Evolutionary conservation across 2,888 invertebrate species (phyloP).

Genomic region (Bombylius major): DNA sequence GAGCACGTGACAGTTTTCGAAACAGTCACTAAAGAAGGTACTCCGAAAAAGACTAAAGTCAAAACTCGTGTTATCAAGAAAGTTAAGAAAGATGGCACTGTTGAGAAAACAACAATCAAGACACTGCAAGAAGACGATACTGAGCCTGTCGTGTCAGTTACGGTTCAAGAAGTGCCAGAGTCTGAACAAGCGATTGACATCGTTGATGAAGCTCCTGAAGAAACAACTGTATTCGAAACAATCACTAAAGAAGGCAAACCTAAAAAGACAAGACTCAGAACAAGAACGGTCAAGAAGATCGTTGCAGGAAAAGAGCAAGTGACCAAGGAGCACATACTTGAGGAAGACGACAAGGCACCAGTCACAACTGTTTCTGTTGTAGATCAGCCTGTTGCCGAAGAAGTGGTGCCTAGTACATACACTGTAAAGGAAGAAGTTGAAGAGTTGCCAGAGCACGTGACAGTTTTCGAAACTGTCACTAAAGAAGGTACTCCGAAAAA

Average conservation of each 20-base stretch:
- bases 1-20: constrained; percentile 19
- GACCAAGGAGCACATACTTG: constrained; percentile 31
- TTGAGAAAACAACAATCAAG: constrained; percentile 29
- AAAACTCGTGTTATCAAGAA: constrained; percentile 29
- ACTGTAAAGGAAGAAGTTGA: constrained; percentile 12
- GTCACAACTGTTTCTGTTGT: constrained; percentile 21
- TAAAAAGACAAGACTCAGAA: constrained; percentile 24
- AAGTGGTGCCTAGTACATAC: constrained; percentile 10
- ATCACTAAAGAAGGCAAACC: constrained; percentile 22
- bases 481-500: constrained; percentile 16
- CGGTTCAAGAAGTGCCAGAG: constrained; percentile 20
- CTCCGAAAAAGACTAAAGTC: constrained; percentile 17
- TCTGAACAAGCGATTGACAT: constrained; percentile 10
- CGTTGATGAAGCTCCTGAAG: constrained; percentile 19
- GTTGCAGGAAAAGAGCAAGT: constrained; percentile 29
- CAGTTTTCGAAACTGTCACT: constrained; percentile 32
- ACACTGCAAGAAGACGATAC: constrained; percentile 30
- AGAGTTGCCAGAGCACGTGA: constrained; percentile 22
- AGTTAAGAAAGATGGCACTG: too few species aligned
- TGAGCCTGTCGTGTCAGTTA: constrained; percentile 22
- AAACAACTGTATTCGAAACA: constrained; percentile 12
- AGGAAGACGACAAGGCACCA: constrained; percentile 28
- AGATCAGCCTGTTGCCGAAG: constrained; percentile 11
- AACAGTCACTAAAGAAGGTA: constrained; percentile 23
- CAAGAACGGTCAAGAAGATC: constrained; percentile 25